Evolutionary conservation across 2,113 vertebrate species (phyloP).

Genomic region (Scophthalmus maximus): DNA sequence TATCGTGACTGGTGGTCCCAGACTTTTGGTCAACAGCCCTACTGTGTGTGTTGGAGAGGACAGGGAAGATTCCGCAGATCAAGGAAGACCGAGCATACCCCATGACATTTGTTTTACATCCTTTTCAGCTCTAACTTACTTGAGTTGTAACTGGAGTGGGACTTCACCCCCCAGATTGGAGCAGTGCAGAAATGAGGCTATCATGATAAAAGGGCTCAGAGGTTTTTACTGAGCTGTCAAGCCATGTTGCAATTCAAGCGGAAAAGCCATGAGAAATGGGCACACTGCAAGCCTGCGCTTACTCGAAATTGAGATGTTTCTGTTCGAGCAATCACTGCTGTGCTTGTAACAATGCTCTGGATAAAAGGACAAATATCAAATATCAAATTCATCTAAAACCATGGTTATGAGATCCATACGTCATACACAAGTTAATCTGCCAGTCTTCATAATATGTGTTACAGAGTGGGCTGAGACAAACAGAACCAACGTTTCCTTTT

Average conservation of each 20-base stretch:
- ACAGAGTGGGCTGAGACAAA: background rate
- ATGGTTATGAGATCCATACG: background rate
- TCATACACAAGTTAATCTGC: background rate
- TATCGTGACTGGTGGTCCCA: background rate
- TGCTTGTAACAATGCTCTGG: conserved; percentile 27
- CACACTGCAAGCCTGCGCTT: conserved; percentile 44
- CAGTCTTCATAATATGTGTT: background rate
- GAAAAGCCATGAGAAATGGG: conserved; percentile 51
- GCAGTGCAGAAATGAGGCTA: conserved; percentile 54
- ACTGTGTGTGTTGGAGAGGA: background rate
- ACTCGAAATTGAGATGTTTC: conserved; percentile 49
- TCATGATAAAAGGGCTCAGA: conserved; percentile 68
- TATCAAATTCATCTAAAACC: too few relatives aligned
- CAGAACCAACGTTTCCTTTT: too few relatives aligned
- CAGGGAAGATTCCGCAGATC: conserved; percentile 1
- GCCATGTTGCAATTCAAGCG: conserved; percentile 42
- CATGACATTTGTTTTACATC: conserved; percentile 15
- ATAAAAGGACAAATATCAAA: conserved; percentile 1
- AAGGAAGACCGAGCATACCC: conserved; percentile 3
- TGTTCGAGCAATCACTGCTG: conserved; percentile 43
- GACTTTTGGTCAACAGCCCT: too few relatives aligned
- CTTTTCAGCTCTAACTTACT: conserved; percentile 30
- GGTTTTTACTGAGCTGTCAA: conserved; percentile 60
- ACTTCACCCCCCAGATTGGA: conserved; percentile 35
- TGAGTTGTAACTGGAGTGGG: conserved; percentile 22